A percentile compares a stretch with the other conserved stretches of the same genome.
Conservation (phyloP, 2,113 vertebrate genomes). For the Myiozetetes cayanensis region DNA sequence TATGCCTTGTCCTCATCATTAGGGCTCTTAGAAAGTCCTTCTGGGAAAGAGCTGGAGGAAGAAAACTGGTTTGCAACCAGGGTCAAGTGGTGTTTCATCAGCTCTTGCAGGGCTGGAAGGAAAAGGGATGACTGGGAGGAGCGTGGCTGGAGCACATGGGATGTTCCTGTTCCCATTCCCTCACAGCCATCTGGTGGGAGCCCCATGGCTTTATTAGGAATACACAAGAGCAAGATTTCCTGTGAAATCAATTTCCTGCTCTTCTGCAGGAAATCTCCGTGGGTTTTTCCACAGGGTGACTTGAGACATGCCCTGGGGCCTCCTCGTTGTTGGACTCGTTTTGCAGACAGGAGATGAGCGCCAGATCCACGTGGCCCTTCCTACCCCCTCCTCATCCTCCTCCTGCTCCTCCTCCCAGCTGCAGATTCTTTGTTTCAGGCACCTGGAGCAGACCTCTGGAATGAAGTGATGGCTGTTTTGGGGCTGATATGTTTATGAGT, state of each 20-base stretch:
- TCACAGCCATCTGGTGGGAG: background rate
- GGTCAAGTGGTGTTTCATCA: background rate
- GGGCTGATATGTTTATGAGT: background rate
- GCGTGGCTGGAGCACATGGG: rapidly evolving
- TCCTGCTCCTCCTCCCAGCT: background rate
- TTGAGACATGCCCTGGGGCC: background rate
- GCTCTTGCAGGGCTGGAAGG: background rate
- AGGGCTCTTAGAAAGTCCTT: background rate
- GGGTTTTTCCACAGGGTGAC: background rate
- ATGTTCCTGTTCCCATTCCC: background rate
- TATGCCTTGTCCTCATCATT: background rate
- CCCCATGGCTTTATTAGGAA: background rate
- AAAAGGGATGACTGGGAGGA: background rate
- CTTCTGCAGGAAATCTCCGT: background rate
- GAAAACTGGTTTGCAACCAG: rapidly evolving
- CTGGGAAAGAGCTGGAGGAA: background rate
- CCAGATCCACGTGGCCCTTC: background rate
- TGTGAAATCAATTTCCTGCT: background rate
- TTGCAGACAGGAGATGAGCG: background rate
- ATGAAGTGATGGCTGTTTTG: background rate
- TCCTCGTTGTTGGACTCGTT: rapidly evolving
- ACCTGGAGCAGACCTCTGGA: background rate
- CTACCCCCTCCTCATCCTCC: background rate
- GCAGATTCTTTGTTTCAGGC: background rate
- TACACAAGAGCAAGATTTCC: background rate